phyloP scores from a whole-genome alignment of 2,888 invertebrate species.

The Folsomia manolachei region DNA sequence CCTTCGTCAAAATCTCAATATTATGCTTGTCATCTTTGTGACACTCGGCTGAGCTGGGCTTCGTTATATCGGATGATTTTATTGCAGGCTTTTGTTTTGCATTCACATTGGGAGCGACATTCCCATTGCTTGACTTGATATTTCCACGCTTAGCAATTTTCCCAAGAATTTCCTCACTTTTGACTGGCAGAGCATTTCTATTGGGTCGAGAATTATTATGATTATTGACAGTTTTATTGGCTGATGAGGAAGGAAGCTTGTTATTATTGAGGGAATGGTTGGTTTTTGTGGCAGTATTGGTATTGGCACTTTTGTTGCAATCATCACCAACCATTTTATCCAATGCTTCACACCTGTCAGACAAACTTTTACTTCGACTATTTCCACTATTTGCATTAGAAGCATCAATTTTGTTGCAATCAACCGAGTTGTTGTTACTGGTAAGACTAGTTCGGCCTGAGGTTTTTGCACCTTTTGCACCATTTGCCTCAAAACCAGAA shows the following conservation, averaged over 20 bases:
- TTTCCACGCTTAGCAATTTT: not conserved
- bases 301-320: not conserved
- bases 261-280: constrained; percentile 5
- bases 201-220: constrained; percentile 6
- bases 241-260: constrained; percentile 9
- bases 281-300: constrained; percentile 9
- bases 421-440: not conserved
- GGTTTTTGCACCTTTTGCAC: constrained; percentile 14
- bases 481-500: constrained; percentile 21
- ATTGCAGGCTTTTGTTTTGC: not conserved
- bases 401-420: not conserved
- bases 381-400: constrained; percentile 1
- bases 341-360: constrained; percentile 45
- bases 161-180: constrained; percentile 11
- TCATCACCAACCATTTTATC: constrained; percentile 43
- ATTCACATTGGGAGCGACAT: not conserved
- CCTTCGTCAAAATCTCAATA: constrained; percentile 49
- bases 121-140: not conserved
- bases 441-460: constrained; percentile 2
- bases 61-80: not conserved
- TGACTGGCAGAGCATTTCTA: not conserved
- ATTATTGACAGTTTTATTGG: not conserved
- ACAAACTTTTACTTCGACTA: constrained; percentile 44
- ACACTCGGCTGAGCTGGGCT: not conserved
- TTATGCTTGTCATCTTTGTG: constrained; percentile 25